Percentiles rank a stretch among this genome's conserved stretches.
phyloP scores from a whole-genome alignment of 2,797 vertebrate genomes.

The Anolis apletophallus region DNA sequence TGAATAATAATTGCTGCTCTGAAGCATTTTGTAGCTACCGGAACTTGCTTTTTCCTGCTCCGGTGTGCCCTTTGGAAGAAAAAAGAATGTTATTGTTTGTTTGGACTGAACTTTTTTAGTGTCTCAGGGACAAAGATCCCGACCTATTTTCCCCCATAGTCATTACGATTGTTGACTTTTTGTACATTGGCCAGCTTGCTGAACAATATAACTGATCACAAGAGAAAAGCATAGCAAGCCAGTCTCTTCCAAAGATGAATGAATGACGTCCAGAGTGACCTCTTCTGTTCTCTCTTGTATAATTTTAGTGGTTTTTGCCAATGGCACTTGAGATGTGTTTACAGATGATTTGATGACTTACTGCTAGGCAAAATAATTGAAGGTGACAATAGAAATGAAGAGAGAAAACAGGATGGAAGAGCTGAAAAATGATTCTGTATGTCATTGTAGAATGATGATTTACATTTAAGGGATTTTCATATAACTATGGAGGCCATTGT shows the following conservation, averaged over 20 bases:
- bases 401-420: constrained; percentile 33
- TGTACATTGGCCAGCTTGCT: neutral
- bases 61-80: constrained; percentile 30
- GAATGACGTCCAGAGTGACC: constrained; percentile 25
- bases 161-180: neutral
- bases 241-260: constrained; percentile 32
- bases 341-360: constrained; percentile 60
- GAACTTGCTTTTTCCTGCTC: neutral
- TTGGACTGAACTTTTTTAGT: neutral
- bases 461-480: neutral
- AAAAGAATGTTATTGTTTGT: constrained; percentile 13
- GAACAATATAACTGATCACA: constrained; percentile 28
- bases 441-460: neutral
- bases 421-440: neutral
- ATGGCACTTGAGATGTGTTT: constrained; percentile 60
- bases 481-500: neutral
- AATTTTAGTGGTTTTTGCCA: constrained; percentile 65
- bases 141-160: neutral
- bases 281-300: constrained; percentile 55
- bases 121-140: neutral
- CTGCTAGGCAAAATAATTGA: constrained; percentile 63
- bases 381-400: constrained; percentile 65
- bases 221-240: constrained; percentile 31
- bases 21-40: constrained; percentile 24
- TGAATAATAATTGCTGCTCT: constrained; percentile 59